These are phyloP conservation scores for Eupithecia abbreviata DNA, from an alignment of 2,888 invertebrate species.

Conservation along the genomic window DNA sequence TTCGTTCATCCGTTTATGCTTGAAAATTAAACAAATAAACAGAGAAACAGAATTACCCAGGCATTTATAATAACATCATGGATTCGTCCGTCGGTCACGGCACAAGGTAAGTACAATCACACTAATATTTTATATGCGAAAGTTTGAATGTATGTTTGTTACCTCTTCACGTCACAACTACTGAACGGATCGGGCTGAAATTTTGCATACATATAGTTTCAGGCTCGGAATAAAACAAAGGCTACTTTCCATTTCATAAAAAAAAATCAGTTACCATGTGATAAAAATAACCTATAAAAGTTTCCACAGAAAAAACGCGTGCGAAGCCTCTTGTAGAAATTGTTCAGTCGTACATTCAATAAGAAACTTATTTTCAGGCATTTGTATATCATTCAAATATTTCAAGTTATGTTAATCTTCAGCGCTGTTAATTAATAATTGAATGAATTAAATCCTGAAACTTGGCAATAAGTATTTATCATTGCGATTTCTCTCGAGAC, in stretches of 20 bases:
- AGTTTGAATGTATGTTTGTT: background rate
- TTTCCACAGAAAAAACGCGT: too few species aligned
- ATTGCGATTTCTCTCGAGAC: constrained; percentile 1
- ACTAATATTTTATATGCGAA: too few species aligned
- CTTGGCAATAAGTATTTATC: constrained; percentile 10
- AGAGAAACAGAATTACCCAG: too few species aligned
- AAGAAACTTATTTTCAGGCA: too few species aligned
- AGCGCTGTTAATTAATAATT: constrained; percentile 2
- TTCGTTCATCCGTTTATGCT: too few species aligned
- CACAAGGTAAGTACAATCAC: background rate
- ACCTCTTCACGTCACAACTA: background rate
- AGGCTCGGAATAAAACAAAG: background rate
- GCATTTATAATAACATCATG: too few species aligned
- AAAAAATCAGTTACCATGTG: background rate
- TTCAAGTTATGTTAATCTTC: background rate
- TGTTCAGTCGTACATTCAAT: too few species aligned
- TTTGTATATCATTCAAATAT: background rate
- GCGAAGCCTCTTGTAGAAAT: too few species aligned
- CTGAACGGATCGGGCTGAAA: background rate
- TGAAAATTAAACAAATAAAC: too few species aligned
- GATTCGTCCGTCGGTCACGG: too few species aligned
- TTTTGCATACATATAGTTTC: background rate
- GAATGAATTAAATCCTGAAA: background rate
- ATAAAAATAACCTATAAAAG: too few species aligned
- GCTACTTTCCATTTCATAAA: background rate